phyloP scores from a whole-genome alignment of 2,797 vertebrate genomes.

The Artibeus jamaicensis region DNA sequence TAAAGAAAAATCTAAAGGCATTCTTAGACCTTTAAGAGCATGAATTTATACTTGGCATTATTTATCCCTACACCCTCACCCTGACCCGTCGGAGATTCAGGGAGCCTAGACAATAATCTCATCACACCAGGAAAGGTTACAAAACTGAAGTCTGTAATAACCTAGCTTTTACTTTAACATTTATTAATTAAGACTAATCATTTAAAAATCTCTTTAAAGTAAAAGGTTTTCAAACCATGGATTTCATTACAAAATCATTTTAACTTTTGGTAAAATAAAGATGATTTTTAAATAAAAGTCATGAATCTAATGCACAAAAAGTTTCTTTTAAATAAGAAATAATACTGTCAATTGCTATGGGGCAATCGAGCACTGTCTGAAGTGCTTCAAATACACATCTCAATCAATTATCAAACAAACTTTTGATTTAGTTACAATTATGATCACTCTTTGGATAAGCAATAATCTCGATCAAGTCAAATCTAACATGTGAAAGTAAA shows the following conservation, averaged over 20 bases:
- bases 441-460: background rate
- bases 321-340: background rate
- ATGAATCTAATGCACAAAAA: background rate
- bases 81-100: background rate
- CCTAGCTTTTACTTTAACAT: background rate
- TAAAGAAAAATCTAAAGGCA: background rate
- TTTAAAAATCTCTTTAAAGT: background rate
- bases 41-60: conserved; percentile 1
- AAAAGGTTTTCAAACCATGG: background rate
- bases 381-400: background rate
- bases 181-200: background rate
- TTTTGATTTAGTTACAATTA: background rate
- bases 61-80: background rate
- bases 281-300: background rate
- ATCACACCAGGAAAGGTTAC: background rate
- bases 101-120: background rate
- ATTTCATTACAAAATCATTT: background rate
- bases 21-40: background rate
- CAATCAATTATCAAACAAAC: background rate
- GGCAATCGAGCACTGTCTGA: background rate
- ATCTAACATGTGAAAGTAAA: background rate
- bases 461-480: background rate
- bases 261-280: background rate
- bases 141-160: background rate
- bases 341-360: background rate